Percentiles rank a stretch among this genome's conserved stretches.
phyloP scores from a whole-genome alignment of 53 echinoderm and acorn worm genomes.

The Zoroaster sp. region DNA sequence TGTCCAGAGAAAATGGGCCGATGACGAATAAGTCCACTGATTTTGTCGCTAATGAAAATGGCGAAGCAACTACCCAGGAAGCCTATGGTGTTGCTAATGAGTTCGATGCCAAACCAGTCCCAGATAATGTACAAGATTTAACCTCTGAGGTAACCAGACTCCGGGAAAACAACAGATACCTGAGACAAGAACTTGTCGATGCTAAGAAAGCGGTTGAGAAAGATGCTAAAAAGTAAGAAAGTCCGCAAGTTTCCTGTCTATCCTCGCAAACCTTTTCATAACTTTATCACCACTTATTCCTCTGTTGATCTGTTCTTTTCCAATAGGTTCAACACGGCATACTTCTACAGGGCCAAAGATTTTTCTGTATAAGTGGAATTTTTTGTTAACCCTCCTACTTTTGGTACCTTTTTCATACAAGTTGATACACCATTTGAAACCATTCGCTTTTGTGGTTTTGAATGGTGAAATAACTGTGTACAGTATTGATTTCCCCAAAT shows the following conservation, averaged over 20 bases:
- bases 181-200: conserved; percentile 77
- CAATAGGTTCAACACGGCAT: no score
- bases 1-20: conserved; percentile 2
- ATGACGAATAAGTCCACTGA: conserved; percentile 1
- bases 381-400: no score
- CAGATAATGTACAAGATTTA: conserved; percentile 33
- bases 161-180: conserved; percentile 68
- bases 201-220: conserved; percentile 81
- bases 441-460: no score
- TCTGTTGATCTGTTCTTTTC: no score
- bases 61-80: conserved; percentile 6
- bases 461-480: no score
- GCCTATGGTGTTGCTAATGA: conserved; percentile 1
- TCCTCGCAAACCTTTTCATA: no score
- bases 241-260: neutral
- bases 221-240: conserved; percentile 93
- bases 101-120: neutral
- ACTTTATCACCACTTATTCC: no score
- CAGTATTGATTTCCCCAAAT: no score
- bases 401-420: no score
- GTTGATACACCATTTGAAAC: no score
- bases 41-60: conserved; percentile 15
- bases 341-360: no score
- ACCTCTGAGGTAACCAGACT: conserved; percentile 68
- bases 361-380: no score